phyloP scores from a whole-genome alignment of 2,113 vertebrate genomes.

The Tragelaphus strepsiceros region DNA sequence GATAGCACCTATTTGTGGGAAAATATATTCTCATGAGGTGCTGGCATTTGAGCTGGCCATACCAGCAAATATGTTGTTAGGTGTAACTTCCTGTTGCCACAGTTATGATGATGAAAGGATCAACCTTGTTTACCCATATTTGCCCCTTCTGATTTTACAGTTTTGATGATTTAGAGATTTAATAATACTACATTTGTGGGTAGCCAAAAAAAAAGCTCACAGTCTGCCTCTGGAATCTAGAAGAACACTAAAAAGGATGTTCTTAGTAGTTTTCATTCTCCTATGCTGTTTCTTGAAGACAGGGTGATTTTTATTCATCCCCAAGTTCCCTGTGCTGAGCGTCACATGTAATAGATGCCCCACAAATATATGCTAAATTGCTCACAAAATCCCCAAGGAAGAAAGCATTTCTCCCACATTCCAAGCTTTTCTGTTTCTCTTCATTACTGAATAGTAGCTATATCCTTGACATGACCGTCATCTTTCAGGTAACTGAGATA shows the following conservation, averaged over 20 bases:
- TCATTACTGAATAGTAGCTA: background rate
- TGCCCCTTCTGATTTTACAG: background rate
- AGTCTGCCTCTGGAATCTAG: background rate
- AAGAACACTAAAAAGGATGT: background rate
- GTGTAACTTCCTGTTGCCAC: background rate
- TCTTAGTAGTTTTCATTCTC: background rate
- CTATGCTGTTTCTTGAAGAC: background rate
- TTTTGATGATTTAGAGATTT: slow-evolving; percentile 26
- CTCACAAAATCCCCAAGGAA: background rate
- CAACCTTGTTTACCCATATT: background rate
- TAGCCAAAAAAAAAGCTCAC: background rate
- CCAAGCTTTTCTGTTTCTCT: background rate
- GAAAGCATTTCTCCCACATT: background rate
- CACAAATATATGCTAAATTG: background rate
- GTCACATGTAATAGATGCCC: background rate
- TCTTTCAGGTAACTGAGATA: background rate
- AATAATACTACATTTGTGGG: background rate
- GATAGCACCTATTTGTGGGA: background rate
- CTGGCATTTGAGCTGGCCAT: background rate
- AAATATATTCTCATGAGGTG: background rate
- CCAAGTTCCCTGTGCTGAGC: background rate
- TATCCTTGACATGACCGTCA: background rate
- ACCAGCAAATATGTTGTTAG: background rate
- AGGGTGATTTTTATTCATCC: background rate
- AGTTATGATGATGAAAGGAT: background rate